Base-by-base conservation (phyloP, 1,140 invertebrate genomes). In the Phenacoccus solenopsis region DNA sequence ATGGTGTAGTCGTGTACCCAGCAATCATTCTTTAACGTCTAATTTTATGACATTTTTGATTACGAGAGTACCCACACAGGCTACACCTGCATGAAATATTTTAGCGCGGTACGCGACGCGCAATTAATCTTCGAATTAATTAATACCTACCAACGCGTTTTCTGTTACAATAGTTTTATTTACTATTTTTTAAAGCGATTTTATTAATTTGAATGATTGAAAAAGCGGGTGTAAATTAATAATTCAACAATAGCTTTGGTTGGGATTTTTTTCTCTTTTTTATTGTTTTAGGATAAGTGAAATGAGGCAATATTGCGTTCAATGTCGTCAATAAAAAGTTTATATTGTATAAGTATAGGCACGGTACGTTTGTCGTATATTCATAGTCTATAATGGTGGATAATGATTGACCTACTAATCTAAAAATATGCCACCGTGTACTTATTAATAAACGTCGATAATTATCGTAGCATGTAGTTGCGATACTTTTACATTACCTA, bases 261-360 rank as follows among this genome's bases (percentile, higher is more conserved):
- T 64, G 25, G 25, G 20, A 64, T 20, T 64, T 64, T 64, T 64
- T 64, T 24, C 25, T 64, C 20, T 64, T 64, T 64, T 64, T 64
- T 64, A 64, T 64, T 64, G 59, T 64, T 64, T 64, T 64, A 64
- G 59, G 59, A 64, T 64, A 64, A 64, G 59, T 64, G 25, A 64
- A 64, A 64, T 64, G 59, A 1, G 59, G 59, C 25, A 64, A 64
- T 64, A 64, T 64, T 64, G 59, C 25, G 59, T 64, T 64, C 59
- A 64, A 64, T 64, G 59, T 64, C 59, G 59, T 64, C 59, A 64
- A 10, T 64, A 64, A 64, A 64, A 64, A 64, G 25, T 64, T 64
- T 64, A 64, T 64, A n/a, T n/a, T n/a, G n/a, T n/a, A n/a, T n/a
- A n/a, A n/a, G n/a, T n/a, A n/a, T n/a, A n/a, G n/a, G n/a, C n/a